Conservation (phyloP, 2,888 invertebrate species). For the Hofmannophila pseudospretella region DNA sequence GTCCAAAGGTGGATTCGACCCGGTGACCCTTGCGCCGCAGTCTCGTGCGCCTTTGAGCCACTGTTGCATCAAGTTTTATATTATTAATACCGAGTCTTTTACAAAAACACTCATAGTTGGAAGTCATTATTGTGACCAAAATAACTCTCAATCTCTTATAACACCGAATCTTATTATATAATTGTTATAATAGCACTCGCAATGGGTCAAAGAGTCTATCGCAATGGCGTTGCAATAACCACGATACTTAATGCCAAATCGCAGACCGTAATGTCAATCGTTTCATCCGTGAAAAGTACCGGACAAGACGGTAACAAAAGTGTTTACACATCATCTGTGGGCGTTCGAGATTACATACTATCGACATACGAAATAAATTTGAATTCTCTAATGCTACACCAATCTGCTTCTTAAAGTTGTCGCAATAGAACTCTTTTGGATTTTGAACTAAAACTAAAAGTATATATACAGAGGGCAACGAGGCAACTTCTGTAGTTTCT, state of each 20-base stretch:
- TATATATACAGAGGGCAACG: not conserved
- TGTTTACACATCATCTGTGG: constrained; percentile 3
- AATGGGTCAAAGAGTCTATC: not conserved
- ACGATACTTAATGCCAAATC: constrained; percentile 10
- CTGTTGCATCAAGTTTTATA: no score
- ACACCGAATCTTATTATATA: not conserved
- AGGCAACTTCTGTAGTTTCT: no score
- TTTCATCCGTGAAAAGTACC: constrained; percentile 22
- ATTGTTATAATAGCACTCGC: constrained; percentile 2
- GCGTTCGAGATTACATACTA: no score
- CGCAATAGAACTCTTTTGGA: no score
- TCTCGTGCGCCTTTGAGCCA: no score
- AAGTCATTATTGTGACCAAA: not conserved
- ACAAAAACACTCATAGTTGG: no score
- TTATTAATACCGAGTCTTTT: no score
- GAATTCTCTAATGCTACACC: no score
- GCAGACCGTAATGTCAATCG: constrained; percentile 16
- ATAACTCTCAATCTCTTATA: not conserved
- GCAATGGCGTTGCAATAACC: not conserved
- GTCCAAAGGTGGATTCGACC: no score
- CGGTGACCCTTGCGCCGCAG: no score
- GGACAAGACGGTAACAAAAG: no score
- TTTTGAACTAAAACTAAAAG: not conserved
- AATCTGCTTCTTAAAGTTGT: not conserved
- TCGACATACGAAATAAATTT: no score